Conservation (phyloP, 2,113 vertebrate genomes). For the Microcebus ravelobensis region DNA sequence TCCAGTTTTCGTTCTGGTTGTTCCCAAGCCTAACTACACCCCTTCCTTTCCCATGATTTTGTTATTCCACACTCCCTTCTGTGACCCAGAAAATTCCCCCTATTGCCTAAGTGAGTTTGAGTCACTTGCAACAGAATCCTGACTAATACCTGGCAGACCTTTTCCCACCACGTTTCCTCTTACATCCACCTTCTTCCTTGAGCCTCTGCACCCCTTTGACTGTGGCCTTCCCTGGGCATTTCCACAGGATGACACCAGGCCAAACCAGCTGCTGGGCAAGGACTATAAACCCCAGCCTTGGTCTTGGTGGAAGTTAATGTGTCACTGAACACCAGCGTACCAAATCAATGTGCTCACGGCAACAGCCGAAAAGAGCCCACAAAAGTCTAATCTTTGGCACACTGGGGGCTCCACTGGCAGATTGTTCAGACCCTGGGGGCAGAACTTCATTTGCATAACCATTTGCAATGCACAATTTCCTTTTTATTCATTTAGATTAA, state of each 20-base stretch:
- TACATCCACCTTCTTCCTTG: neutral
- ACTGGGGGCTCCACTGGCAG: neutral
- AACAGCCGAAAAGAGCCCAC: conserved; percentile 27
- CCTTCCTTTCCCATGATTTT: neutral
- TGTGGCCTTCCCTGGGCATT: neutral
- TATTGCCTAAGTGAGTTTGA: conserved; percentile 47
- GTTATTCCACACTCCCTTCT: neutral
- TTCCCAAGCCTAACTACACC: neutral
- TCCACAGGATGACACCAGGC: neutral
- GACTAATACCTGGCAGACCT: neutral
- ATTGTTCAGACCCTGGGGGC: conserved; percentile 55
- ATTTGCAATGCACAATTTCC: conserved; percentile 69
- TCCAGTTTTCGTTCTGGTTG: neutral
- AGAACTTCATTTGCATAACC: conserved; percentile 57
- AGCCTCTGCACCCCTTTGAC: neutral
- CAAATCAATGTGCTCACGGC: neutral
- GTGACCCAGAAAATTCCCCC: conserved; percentile 40
- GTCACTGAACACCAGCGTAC: conserved; percentile 14
- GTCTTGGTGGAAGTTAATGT: conserved; percentile 12
- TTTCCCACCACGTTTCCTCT: neutral
- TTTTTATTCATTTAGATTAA: conserved; percentile 63
- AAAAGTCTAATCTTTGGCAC: neutral
- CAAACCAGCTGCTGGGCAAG: conserved; percentile 39
- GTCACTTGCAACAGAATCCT: conserved; percentile 40
- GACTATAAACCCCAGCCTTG: neutral